phyloP scores from a whole-genome alignment of 2,797 vertebrate species.

The Acomys russatus region DNA sequence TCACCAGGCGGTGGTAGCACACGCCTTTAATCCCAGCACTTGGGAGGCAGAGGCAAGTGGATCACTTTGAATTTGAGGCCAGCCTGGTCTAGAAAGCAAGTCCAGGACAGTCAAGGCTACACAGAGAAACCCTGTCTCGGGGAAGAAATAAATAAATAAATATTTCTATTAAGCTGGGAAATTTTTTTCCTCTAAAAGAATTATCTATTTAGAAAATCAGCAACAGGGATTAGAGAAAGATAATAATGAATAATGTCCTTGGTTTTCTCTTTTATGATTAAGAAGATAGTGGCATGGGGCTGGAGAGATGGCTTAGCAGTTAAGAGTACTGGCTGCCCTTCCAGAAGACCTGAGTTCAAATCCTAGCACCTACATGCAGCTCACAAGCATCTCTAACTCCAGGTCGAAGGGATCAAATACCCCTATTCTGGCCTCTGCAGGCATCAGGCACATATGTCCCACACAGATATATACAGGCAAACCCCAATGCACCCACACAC shows the following conservation, averaged over 20 bases:
- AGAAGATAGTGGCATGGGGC: background rate
- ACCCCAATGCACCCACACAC: background rate
- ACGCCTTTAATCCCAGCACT: no score
- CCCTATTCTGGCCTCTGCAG: background rate
- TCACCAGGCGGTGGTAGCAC: no score
- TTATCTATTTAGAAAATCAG: background rate
- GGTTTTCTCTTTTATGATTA: conserved; percentile 46
- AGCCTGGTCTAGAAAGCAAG: no score
- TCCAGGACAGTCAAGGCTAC: no score
- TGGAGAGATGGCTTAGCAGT: background rate
- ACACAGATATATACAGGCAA: background rate
- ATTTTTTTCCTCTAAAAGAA: conserved; percentile 48
- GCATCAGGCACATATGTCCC: background rate
- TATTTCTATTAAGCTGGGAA: background rate
- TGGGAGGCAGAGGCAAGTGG: no score
- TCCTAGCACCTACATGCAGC: background rate
- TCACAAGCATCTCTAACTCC: background rate
- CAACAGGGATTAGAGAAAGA: conserved; percentile 48
- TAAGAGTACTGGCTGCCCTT: background rate
- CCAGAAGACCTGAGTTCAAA: background rate
- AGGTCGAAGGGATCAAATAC: background rate
- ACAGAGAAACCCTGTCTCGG: no score
- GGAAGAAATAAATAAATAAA: no score
- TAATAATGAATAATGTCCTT: background rate
- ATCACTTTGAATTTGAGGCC: no score